Evolutionary conservation across 2,888 invertebrate genomes (phyloP).

Genomic region (Spilarctia lutea): DNA sequence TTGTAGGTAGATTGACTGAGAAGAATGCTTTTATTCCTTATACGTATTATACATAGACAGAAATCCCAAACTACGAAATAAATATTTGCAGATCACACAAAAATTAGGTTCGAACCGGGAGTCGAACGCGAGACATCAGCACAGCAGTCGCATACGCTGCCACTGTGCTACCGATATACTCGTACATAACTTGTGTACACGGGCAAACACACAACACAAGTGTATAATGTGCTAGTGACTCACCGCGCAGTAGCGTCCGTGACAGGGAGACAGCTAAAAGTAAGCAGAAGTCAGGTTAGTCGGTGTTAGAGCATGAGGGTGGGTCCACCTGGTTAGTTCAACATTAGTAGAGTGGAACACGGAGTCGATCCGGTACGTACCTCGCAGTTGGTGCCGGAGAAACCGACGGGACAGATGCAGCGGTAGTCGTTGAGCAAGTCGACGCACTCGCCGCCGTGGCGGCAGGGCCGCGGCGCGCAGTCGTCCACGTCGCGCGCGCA

Average conservation of each 20-base stretch:
- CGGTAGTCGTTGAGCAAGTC: slow-evolving; percentile 94
- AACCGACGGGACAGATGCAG: slow-evolving; percentile 96
- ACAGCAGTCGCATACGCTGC: too few relatives aligned
- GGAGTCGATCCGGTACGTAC: slow-evolving; percentile 79
- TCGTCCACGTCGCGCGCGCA: slow-evolving; percentile 96
- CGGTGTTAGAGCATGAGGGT: slow-evolving; percentile 63
- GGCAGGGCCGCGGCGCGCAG: slow-evolving; percentile 94
- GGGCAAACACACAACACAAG: background rate
- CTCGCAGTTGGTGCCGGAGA: slow-evolving; percentile 95
- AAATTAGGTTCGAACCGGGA: too few relatives aligned
- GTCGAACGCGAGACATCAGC: too few relatives aligned
- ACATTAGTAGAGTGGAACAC: slow-evolving; percentile 17
- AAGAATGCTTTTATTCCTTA: too few relatives aligned
- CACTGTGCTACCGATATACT: background rate
- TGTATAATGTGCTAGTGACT: slow-evolving; percentile 53
- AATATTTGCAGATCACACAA: too few relatives aligned
- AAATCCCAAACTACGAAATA: too few relatives aligned
- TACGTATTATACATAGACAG: too few relatives aligned
- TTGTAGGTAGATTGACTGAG: too few relatives aligned
- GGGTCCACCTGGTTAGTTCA: slow-evolving; percentile 37
- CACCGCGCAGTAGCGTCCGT: slow-evolving; percentile 80
- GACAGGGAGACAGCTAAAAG: slow-evolving; percentile 78
- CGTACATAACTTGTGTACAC: background rate
- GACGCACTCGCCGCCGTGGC: slow-evolving; percentile 96
- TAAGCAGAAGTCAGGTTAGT: slow-evolving; percentile 79